These are phyloP conservation scores for Loripinus fragilis DNA, from an alignment of 2,888 invertebrate species.

Conservation along the genomic window DNA sequence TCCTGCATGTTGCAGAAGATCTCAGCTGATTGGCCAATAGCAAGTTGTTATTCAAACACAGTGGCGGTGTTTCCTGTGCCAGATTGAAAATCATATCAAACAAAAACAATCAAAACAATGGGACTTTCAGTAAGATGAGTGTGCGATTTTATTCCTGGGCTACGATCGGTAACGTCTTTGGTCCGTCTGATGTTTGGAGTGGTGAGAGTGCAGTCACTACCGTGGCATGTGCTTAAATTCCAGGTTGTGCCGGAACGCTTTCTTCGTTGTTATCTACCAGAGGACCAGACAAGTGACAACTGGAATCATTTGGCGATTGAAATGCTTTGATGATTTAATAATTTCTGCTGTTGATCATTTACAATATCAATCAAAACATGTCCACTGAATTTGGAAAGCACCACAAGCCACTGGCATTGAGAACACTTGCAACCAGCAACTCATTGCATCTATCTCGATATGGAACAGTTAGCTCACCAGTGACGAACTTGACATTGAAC, in stretches of 20 bases:
- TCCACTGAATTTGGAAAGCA: neutral
- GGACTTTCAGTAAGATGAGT: constrained; percentile 1
- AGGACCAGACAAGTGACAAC: no score
- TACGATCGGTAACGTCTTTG: neutral
- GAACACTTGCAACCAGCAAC: constrained; percentile 67
- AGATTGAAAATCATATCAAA: constrained; percentile 39
- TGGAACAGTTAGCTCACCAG: constrained; percentile 69
- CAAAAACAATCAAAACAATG: constrained; percentile 48
- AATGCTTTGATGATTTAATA: neutral
- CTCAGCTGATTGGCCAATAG: constrained; percentile 73
- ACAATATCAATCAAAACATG: no score
- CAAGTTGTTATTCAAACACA: constrained; percentile 77
- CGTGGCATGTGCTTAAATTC: constrained; percentile 18
- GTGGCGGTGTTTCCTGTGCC: constrained; percentile 73
- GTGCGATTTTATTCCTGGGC: neutral
- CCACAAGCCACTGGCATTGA: constrained; percentile 44
- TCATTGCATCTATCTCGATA: constrained; percentile 51
- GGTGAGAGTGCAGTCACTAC: neutral
- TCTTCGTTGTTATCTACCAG: neutral
- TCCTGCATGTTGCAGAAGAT: constrained; percentile 56
- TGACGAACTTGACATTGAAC: constrained; percentile 74
- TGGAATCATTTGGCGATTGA: no score
- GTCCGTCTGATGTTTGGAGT: neutral
- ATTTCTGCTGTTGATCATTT: neutral
- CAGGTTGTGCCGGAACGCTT: neutral